Base-by-base conservation (phyloP, 2,113 vertebrate genomes). In the Hippocampus guttulatus region DNA sequence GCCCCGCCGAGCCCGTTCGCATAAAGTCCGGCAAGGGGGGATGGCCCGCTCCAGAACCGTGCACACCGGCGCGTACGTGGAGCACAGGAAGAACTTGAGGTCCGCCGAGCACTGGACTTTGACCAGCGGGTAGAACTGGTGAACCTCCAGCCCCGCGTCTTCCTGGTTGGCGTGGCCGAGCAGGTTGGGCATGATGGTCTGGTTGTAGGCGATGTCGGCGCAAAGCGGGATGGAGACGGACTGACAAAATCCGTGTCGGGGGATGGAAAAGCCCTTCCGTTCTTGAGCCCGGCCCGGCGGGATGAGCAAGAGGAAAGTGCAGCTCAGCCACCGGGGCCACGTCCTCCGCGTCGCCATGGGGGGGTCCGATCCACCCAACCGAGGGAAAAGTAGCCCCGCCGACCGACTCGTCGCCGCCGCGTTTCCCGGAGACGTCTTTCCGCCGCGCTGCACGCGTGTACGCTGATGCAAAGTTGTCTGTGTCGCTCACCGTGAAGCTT, bases 101-200 rank as follows among this genome's bases (percentile, higher is more conserved):
- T 87, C 78, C 2, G 20, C 0, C 0, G 85, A 87, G 54, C 85
- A 87, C 41, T 41, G 78, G 12, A 84, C 76, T 18, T 79, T 57
- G 0, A 87, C 85, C 41, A 87, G 76, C 0, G 85, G 85, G 72
- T 79, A 84, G 16, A 84, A 95, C 86, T 95, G 95, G 79, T 95
- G 95, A 25, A 95, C 94, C 84, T 95, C 95, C 74, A 95, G 91
- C 49, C 94, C 95, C 0, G 95, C 94, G 9, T 95, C 94, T 83
- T 95, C 94, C 78, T 96, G 95, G 82, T 89, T 94, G 23, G 90
- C 91, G 90, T 96, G 95, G 1, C 95, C 95, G 83, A 96, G 88
- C 43, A 96, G 91, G 84, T 95, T 96, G 75, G 95, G 95, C 93
- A 95, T 91, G 90, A 96, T 94, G 73, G 95, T 96, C 85, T 93